These are phyloP conservation scores for Drosophila bipectinata DNA, from an alignment of 1,140 invertebrate species.

Conservation along the genomic window DNA sequence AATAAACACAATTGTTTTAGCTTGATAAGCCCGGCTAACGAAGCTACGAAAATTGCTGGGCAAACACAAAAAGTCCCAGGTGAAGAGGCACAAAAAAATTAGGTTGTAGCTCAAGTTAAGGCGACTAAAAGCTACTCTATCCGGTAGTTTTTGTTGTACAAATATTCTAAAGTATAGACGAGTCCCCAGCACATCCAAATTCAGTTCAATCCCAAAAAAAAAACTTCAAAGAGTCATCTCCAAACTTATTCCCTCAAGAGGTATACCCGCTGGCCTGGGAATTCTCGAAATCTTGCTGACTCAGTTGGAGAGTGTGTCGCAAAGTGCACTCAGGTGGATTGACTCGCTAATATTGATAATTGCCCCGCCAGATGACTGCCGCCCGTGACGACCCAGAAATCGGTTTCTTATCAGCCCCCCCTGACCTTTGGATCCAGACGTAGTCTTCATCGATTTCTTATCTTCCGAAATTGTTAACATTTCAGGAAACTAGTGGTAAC, in stretches of 20 bases:
- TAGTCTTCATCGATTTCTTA: slow-evolving; percentile 12
- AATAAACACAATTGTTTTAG: slow-evolving; percentile 13
- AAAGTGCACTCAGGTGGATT: slow-evolving; percentile 61
- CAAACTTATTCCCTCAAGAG: background rate
- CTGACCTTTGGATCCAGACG: slow-evolving; percentile 29
- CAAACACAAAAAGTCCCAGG: slow-evolving; percentile 27
- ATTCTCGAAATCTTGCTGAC: slow-evolving; percentile 52
- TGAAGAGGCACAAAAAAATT: slow-evolving; percentile 23
- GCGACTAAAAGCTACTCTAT: background rate
- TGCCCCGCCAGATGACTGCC: slow-evolving; percentile 8
- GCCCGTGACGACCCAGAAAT: slow-evolving; percentile 1
- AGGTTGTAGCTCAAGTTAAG: background rate
- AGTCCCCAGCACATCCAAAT: background rate
- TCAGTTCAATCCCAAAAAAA: background rate
- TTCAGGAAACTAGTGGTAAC: slow-evolving; percentile 12
- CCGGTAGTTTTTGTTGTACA: background rate
- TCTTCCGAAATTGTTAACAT: slow-evolving; percentile 19
- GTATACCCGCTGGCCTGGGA: slow-evolving; percentile 7
- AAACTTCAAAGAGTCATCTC: too few species aligned
- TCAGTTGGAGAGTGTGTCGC: slow-evolving; percentile 53
- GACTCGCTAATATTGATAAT: slow-evolving; percentile 50
- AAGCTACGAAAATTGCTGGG: slow-evolving; percentile 27
- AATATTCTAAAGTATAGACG: too few species aligned
- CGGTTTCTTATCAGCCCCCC: slow-evolving; percentile 30
- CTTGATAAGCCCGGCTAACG: slow-evolving; percentile 26